These are phyloP conservation scores for Rynchops niger DNA, from an alignment of 2,113 vertebrate species.

Conservation along the genomic window DNA sequence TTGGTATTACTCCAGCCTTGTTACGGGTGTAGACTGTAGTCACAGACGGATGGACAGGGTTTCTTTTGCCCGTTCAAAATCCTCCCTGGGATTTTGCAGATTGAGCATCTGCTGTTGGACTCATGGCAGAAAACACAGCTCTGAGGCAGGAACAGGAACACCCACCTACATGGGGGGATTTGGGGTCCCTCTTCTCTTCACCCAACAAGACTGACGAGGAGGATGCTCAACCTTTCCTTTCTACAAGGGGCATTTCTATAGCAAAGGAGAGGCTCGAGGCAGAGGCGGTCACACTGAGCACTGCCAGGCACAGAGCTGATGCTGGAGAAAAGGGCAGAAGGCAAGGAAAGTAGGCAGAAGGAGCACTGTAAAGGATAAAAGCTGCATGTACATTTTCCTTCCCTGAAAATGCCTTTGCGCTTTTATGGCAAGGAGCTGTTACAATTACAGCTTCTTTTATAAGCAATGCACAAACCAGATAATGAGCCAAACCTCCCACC, in stretches of 20 bases:
- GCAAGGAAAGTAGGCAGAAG: neutral
- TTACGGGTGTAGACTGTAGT: neutral
- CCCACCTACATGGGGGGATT: neutral
- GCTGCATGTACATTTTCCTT: neutral
- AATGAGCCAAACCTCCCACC: conserved; percentile 52
- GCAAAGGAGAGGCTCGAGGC: neutral
- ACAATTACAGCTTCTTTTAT: conserved; percentile 48
- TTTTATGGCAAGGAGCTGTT: conserved; percentile 42
- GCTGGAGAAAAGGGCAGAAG: conserved; percentile 18
- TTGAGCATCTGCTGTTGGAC: neutral
- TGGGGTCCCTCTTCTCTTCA: neutral
- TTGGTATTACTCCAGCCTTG: neutral
- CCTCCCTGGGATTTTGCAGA: neutral
- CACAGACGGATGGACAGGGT: neutral
- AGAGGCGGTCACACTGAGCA: neutral
- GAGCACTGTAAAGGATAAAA: neutral
- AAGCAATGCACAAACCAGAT: conserved; percentile 24
- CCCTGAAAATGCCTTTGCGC: conserved; percentile 40
- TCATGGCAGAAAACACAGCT: neutral
- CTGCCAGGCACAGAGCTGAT: neutral
- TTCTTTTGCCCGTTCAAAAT: neutral
- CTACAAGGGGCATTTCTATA: neutral
- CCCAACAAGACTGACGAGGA: neutral
- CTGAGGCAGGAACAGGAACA: neutral
- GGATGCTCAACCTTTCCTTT: neutral